phyloP scores from a whole-genome alignment of 1,140 invertebrate species.

The Aricia agestis region DNA sequence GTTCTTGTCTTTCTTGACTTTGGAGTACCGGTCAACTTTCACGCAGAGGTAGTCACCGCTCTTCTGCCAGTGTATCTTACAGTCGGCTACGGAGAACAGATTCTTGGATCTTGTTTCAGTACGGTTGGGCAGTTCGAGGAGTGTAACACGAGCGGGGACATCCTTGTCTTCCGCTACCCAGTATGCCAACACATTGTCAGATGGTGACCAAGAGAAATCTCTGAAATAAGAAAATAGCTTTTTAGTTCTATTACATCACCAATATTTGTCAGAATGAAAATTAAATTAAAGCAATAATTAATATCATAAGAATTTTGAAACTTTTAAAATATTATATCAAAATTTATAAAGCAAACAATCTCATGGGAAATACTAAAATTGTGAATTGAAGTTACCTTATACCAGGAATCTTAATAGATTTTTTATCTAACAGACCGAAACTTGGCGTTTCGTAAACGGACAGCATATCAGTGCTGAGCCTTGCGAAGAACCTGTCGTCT shows the following conservation, averaged over 20 bases:
- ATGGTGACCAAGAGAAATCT: conserved; percentile 98
- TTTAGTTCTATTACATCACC: too few species aligned
- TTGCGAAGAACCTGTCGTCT: conserved; percentile 97
- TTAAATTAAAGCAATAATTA: too few species aligned
- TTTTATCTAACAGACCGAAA: conserved; percentile 95
- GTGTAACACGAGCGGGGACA: conserved; percentile 89
- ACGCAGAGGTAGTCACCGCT: conserved; percentile 98
- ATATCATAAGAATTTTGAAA: too few species aligned
- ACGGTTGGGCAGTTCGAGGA: conserved; percentile 91
- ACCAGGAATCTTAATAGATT: conserved; percentile 94
- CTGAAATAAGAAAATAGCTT: conserved; percentile 46
- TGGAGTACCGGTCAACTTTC: conserved; percentile 98
- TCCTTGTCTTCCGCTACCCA: conserved; percentile 99
- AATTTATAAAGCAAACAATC: neutral
- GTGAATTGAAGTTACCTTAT: conserved; percentile 76
- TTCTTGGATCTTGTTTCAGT: conserved; percentile 97
- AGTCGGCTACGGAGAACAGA: conserved; percentile 98
- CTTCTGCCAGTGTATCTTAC: conserved; percentile 99
- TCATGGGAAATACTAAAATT: too few species aligned
- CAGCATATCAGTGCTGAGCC: conserved; percentile 88
- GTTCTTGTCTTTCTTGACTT: conserved; percentile 92
- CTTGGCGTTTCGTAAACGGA: conserved; percentile 97
- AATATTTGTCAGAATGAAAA: too few species aligned
- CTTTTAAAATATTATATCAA: too few species aligned
- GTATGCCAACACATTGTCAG: conserved; percentile 96